Percentiles rank a stretch among this genome's conserved stretches.
Conservation (phyloP, 2,113 vertebrate genomes). For the Sakesphorus luctuosus region DNA sequence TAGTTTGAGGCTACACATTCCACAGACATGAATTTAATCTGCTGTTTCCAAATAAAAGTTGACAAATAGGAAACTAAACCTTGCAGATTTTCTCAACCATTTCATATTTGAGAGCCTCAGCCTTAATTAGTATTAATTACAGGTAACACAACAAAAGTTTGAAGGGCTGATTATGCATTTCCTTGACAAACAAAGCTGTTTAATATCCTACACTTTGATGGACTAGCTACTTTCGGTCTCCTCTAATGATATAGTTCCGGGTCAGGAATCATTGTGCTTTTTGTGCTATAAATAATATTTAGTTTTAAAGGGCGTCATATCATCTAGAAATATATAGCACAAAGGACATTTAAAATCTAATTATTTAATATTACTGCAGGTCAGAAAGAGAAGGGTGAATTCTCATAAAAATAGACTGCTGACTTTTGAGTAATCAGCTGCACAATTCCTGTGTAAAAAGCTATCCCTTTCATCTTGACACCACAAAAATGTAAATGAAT, state of each 20-base stretch:
- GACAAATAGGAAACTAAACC: slow-evolving; percentile 77
- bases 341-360: slow-evolving; percentile 13
- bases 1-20: slow-evolving; percentile 79
- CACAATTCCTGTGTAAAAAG: background rate
- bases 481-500: background rate
- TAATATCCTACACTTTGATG: slow-evolving; percentile 30
- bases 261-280: background rate
- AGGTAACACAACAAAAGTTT: slow-evolving; percentile 60
- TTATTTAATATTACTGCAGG: background rate
- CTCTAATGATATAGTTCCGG: background rate
- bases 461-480: background rate
- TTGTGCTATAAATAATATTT: slow-evolving; percentile 23
- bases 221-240: background rate
- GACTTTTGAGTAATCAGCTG: background rate
- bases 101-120: slow-evolving; percentile 63
- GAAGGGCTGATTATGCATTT: slow-evolving; percentile 58
- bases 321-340: background rate
- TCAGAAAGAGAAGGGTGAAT: background rate
- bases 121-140: slow-evolving; percentile 80
- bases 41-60: slow-evolving; percentile 82
- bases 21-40: slow-evolving; percentile 75
- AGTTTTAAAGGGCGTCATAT: background rate
- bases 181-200: slow-evolving; percentile 58
- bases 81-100: slow-evolving; percentile 69
- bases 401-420: background rate